Evolutionary conservation across 2,888 invertebrate genomes (phyloP), one percentile per base, ranked within the genome.

Genomic region (Phaonia tiefii): DNA sequence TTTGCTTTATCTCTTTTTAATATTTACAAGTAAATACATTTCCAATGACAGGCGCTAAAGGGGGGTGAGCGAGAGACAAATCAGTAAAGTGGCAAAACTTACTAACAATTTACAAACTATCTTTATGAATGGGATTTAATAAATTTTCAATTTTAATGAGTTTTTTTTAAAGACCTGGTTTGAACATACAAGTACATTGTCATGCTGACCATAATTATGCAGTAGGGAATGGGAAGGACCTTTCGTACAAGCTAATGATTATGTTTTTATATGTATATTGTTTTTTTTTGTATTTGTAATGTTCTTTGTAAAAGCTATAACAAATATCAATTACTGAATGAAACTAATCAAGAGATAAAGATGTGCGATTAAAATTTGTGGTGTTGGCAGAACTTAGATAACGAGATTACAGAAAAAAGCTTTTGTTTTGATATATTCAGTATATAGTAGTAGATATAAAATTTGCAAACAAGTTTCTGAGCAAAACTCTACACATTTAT

Each of bases 251-350:
- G 13, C 37, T n/a, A 44, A 44, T 44, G n/a, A 44, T 44, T 58
- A 58, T 54, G 17, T 31, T 31, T 58, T n/a, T 31, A 58, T 31
- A 26, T 25, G 13, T 56, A 13, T 56, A 13, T 10, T 31, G 15
- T 56, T n/a, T 26, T 26, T 56, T 13, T 26, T n/a, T 58, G 17
- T 58, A 37, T 58, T 11, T 60, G 1, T 60, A 13, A 46, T 26
- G 26, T 70, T 56, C 56, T 70, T 71, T 60, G 46, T 71, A 71
- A 60, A 60, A 60, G 71, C 60, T 49, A 60, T 71, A 71, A 71
- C 71, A 46, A 71, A 20, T 71, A 44, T 39, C 17, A 3, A 31
- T 37, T 31, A 31, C 31, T 20, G 39, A 60, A 60, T 31, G 20
- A 60, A 60, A 37, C 39, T 17, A 17, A 60, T 2, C n/a, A 49